Base-by-base conservation (phyloP, 1,140 invertebrate genomes). In the Pygmarrhopalites habei region DNA sequence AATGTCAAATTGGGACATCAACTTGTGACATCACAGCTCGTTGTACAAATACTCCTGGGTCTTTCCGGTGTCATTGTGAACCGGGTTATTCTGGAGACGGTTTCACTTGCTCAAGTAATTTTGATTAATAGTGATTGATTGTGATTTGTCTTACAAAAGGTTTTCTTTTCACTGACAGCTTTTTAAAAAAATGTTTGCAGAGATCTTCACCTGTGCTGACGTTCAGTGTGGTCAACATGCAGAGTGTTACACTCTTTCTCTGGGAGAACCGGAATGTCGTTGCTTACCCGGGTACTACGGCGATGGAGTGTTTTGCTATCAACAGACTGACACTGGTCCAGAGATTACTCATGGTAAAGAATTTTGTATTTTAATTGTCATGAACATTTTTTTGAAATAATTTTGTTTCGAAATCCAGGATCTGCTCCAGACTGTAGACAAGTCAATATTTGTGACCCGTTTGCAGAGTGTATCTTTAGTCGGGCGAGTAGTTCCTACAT, bases 1-100 rank as follows among this genome's bases (percentile, higher is more conserved):
- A 97, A 76, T 97, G 91, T 74, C 75, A 78, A 26, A 79, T 82
- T 29, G 85, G 86, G 23, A 81, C 81, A 41, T 84, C 89, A 65
- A 83, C 85, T 62, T 97, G 93, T 74, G 85, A 91, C 63, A 75
- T 76, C 1, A 85, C 92, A 69, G 92, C 92, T 0, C 77, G 85
- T 28, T 97, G 93, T 72, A 79, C 84, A 23, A 96, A 97, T 73
- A 69, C 69, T 12, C 82, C 85, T 41, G 93, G 93, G 5, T 83
- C 83, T 35, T 92, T 89, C 72, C 76, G 74, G 39, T 93, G 90
- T 72, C 76, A 78, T 60, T 93, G 90, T 74, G 76, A 78, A 47
- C 75, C 80, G 17, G 88, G 88, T 5, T 84, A 75, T 71, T 72
- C 72, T 56, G 78, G 82, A 47, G 77, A 84, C 73, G 81, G 81